phyloP scores from a whole-genome alignment of 2,113 vertebrate species.

The Macroglossus sobrinus region DNA sequence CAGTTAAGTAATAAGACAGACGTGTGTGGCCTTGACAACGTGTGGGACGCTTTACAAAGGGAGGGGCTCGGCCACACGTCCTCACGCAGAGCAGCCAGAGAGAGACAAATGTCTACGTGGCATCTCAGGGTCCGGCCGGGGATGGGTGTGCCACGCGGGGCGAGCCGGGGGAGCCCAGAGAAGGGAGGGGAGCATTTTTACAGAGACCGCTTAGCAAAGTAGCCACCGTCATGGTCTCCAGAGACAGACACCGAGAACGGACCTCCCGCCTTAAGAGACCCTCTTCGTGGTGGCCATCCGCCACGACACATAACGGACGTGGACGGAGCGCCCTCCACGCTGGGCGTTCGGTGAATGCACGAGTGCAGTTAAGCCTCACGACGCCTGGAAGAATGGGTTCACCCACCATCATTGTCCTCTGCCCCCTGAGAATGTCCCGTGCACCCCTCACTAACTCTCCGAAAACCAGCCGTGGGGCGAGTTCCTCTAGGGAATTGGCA shows the following conservation, averaged over 20 bases:
- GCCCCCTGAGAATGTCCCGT: no score
- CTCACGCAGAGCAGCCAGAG: not conserved
- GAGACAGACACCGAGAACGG: not conserved
- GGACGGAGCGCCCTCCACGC: no score
- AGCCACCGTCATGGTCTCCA: not conserved
- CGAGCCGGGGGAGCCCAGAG: not conserved
- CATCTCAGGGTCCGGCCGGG: not conserved
- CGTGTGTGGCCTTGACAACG: not conserved
- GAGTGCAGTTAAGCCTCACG: not conserved
- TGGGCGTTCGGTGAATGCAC: not conserved
- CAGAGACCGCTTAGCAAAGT: not conserved
- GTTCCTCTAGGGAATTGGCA: not conserved
- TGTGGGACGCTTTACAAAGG: not conserved
- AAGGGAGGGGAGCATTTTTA: not conserved
- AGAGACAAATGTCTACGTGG: not conserved
- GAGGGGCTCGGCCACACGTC: not conserved
- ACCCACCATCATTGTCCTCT: not conserved
- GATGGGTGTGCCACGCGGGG: not conserved
- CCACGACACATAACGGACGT: not conserved
- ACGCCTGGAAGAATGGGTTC: not conserved
- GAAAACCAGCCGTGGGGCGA: not conserved
- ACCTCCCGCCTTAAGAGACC: not conserved
- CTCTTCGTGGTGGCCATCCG: accelerated
- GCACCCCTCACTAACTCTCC: not conserved
- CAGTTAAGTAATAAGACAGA: not conserved